Conservation (phyloP, 2,797 vertebrate genomes). For the Dermochelys coriacea region DNA sequence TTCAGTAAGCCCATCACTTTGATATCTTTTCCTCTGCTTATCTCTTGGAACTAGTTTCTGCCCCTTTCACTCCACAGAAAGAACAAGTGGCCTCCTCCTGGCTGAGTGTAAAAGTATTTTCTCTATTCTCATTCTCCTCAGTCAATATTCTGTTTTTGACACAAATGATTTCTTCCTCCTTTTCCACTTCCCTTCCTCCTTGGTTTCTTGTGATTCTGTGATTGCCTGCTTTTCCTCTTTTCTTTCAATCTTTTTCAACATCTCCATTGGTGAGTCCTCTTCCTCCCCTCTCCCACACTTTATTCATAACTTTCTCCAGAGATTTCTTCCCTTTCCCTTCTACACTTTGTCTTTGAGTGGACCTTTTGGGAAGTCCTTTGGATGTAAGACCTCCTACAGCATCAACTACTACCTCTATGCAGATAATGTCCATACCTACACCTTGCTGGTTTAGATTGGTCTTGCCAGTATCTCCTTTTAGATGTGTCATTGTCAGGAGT, state of each 20-base stretch:
- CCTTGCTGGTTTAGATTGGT: not conserved
- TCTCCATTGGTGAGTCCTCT: not conserved
- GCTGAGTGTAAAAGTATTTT: not conserved
- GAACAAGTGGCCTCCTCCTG: not conserved
- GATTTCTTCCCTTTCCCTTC: not conserved
- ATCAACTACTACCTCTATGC: not conserved
- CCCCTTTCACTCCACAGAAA: not conserved
- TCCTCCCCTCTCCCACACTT: not conserved
- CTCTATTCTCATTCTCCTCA: not conserved
- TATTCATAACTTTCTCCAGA: too few relatives aligned
- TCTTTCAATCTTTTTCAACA: not conserved
- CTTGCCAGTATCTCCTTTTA: not conserved
- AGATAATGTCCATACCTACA: not conserved
- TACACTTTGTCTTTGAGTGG: not conserved
- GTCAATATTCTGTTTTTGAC: not conserved
- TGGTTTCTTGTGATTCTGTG: not conserved
- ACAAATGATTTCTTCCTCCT: not conserved
- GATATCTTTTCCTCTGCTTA: too few relatives aligned
- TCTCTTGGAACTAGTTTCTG: not conserved
- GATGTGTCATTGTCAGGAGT: too few relatives aligned
- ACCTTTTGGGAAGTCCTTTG: too few relatives aligned
- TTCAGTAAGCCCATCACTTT: too few relatives aligned
- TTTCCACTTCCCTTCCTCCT: not conserved
- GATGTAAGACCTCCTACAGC: too few relatives aligned
- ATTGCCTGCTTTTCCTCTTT: not conserved